phyloP scores from a whole-genome alignment of 1,140 invertebrate genomes.

The Drosophila ananassae region DNA sequence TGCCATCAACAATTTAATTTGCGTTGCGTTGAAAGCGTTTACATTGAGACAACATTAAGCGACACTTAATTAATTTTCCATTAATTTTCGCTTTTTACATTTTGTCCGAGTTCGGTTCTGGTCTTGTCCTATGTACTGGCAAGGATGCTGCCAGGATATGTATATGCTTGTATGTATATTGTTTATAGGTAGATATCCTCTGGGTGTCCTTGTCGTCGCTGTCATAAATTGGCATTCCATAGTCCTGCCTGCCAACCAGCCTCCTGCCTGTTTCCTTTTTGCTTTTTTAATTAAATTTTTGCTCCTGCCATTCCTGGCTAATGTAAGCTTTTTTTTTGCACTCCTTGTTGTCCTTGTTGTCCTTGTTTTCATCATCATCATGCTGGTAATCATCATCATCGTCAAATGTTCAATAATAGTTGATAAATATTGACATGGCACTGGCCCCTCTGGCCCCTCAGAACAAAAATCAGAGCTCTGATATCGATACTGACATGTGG shows the following conservation, averaged over 20 bases:
- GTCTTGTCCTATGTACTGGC: background rate
- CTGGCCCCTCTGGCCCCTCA: background rate
- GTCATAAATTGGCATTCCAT: slow-evolving; percentile 59
- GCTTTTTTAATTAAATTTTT: slow-evolving; percentile 60
- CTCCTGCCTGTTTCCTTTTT: slow-evolving; percentile 14
- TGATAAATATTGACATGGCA: slow-evolving; percentile 47
- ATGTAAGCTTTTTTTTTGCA: slow-evolving; percentile 18
- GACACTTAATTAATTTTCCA: slow-evolving; percentile 81
- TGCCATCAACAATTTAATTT: slow-evolving; percentile 74
- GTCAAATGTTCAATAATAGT: slow-evolving; percentile 45
- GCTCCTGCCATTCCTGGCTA: slow-evolving; percentile 23
- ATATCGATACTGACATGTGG: slow-evolving; percentile 40
- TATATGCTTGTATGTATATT: slow-evolving; percentile 2
- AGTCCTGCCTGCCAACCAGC: background rate
- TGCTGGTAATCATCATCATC: slow-evolving; percentile 14
- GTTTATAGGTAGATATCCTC: slow-evolving; percentile 1
- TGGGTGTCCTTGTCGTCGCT: slow-evolving; percentile 33
- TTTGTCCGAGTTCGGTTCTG: slow-evolving; percentile 6
- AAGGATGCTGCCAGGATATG: background rate
- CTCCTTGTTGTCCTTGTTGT: background rate
- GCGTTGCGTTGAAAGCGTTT: slow-evolving; percentile 77
- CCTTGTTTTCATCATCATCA: slow-evolving; percentile 12
- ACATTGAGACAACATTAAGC: slow-evolving; percentile 80
- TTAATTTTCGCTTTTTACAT: slow-evolving; percentile 67
- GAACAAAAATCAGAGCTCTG: slow-evolving; percentile 8